Conservation (phyloP, 2,113 vertebrate species). For the Cottus gobio region DNA sequence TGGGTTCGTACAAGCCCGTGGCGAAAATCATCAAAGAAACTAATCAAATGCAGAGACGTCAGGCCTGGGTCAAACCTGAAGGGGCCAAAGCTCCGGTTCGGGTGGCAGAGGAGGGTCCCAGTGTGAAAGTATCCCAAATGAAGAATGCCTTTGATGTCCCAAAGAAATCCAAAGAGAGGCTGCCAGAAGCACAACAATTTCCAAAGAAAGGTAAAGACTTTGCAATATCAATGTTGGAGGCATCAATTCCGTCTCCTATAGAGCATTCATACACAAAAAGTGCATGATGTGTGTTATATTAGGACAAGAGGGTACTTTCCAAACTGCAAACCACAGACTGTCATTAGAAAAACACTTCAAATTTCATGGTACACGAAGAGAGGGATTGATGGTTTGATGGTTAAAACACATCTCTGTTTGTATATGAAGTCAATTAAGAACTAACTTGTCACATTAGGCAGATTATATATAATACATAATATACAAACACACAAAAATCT, state of each 20-base stretch:
- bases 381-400: too few relatives aligned
- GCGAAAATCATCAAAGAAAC: constrained; percentile 75
- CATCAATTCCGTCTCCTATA: neutral
- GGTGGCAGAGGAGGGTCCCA: constrained; percentile 56
- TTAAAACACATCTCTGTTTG: neutral
- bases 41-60: constrained; percentile 71
- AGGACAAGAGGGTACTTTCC: constrained; percentile 2
- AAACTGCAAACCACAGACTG: constrained; percentile 2
- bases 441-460: neutral
- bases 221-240: neutral
- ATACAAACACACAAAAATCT: neutral
- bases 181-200: constrained; percentile 60
- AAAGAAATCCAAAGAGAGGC: constrained; percentile 73
- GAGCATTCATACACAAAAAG: neutral
- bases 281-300: neutral
- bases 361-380: neutral
- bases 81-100: constrained; percentile 48
- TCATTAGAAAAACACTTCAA: neutral
- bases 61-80: constrained; percentile 44
- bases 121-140: constrained; percentile 80
- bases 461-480: neutral
- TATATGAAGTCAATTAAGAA: neutral
- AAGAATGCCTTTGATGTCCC: constrained; percentile 79
- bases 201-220: constrained; percentile 80
- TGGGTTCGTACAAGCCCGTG: constrained; percentile 75